Conservation (phyloP, 2,797 vertebrate genomes). For the Gephyroberyx darwinii region DNA sequence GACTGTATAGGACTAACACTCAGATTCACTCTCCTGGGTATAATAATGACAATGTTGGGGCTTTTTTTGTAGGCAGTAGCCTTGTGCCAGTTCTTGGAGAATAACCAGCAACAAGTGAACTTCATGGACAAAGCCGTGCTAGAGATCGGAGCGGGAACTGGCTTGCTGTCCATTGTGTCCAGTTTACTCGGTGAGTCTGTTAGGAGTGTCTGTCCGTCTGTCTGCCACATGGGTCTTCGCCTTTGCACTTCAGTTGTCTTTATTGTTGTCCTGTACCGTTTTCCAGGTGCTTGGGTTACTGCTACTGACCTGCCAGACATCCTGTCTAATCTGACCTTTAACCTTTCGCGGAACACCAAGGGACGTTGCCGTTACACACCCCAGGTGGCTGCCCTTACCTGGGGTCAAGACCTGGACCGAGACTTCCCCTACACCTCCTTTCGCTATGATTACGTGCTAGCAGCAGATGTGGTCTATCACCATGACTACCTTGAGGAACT, state of each 20-base stretch:
- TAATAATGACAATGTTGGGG: background rate
- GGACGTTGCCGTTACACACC: slow-evolving; percentile 82
- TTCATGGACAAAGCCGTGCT: slow-evolving; percentile 87
- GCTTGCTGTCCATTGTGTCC: slow-evolving; percentile 91
- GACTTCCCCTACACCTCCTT: slow-evolving; percentile 81
- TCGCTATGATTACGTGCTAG: slow-evolving; percentile 89
- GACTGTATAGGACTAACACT: background rate
- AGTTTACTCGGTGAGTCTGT: slow-evolving; percentile 87
- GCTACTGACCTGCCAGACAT: slow-evolving; percentile 92
- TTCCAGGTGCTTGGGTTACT: slow-evolving; percentile 90
- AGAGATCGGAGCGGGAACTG: slow-evolving; percentile 95
- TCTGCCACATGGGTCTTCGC: background rate
- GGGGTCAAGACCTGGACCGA: slow-evolving; percentile 85
- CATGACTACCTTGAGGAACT: slow-evolving; percentile 85
- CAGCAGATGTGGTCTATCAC: slow-evolving; percentile 93
- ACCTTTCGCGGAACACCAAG: slow-evolving; percentile 88
- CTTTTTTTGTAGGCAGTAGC: slow-evolving; percentile 82
- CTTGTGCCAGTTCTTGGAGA: slow-evolving; percentile 92
- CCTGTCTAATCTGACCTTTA: slow-evolving; percentile 89
- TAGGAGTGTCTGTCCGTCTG: no score
- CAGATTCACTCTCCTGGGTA: background rate
- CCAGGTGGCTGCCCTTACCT: slow-evolving; percentile 87
- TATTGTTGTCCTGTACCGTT: slow-evolving; percentile 6
- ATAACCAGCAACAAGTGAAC: slow-evolving; percentile 86
- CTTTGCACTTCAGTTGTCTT: background rate